Percentiles rank a stretch among this genome's conserved stretches.
These are phyloP conservation scores for Gyrodactylus bullatarudis DNA, from an alignment of 1,140 invertebrate genomes.

Conservation along the genomic window DNA sequence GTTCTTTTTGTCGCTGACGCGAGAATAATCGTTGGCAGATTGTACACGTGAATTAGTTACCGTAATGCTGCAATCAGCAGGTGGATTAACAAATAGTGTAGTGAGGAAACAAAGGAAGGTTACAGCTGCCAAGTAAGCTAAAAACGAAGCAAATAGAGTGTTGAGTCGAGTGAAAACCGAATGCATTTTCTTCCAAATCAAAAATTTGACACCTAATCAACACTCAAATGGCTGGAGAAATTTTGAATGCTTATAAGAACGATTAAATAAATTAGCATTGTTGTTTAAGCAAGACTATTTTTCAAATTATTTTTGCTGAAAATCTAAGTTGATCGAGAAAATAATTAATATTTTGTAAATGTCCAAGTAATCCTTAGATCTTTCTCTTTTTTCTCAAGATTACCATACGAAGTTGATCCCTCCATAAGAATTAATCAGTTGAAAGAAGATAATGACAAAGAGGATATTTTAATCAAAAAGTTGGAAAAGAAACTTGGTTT, in stretches of 20 bases:
- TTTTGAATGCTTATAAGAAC: no score
- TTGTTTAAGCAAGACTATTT: no score
- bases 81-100: not conserved
- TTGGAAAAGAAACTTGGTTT: not conserved
- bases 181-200: no score
- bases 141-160: not conserved
- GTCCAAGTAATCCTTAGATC: no score
- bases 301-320: no score
- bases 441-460: not conserved
- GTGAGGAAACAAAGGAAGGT: not conserved
- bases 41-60: not conserved
- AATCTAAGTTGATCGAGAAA: no score
- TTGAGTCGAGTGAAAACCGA: not conserved
- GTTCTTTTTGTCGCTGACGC: not conserved
- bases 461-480: not conserved
- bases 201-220: not conserved
- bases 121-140: not conserved
- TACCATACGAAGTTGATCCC: not conserved
- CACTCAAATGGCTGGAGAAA: not conserved
- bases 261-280: no score
- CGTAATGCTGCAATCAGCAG: not conserved
- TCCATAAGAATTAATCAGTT: not conserved
- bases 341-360: no score
- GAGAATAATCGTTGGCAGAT: not conserved
- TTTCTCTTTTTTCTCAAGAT: no score